Conservation (phyloP, 2,797 vertebrate genomes). For the Urophycis tenuis region DNA sequence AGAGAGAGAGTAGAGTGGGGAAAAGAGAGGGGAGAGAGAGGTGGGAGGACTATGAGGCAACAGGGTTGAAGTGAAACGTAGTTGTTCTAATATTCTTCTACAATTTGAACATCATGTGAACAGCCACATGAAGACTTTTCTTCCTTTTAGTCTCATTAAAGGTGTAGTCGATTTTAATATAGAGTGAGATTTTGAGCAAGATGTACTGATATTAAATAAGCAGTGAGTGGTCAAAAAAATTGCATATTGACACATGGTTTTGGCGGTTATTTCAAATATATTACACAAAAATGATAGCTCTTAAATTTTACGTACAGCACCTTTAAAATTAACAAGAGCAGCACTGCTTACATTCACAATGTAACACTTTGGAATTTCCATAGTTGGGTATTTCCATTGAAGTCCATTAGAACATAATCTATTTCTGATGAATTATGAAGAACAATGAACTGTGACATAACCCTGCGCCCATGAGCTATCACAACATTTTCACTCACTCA, state of each 20-base stretch:
- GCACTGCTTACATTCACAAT: background rate
- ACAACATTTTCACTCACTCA: background rate
- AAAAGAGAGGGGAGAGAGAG: background rate
- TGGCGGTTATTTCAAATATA: background rate
- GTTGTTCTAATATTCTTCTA: background rate
- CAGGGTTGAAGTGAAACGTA: background rate
- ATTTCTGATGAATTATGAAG: background rate
- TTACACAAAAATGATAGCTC: background rate
- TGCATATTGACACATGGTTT: background rate
- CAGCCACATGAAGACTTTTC: too few species aligned
- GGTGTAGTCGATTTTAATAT: too few species aligned
- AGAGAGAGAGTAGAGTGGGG: background rate
- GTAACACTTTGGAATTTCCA: background rate
- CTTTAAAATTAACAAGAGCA: background rate
- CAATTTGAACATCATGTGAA: background rate
- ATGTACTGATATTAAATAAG: too few species aligned
- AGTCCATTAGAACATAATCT: background rate
- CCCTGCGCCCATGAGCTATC: background rate
- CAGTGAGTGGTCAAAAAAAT: too few species aligned
- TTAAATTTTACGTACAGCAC: background rate
- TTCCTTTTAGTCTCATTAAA: too few species aligned
- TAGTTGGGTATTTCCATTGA: background rate
- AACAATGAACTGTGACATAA: background rate
- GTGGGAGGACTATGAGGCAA: constrained; percentile 5
- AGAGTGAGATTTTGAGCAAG: too few species aligned